Evolutionary conservation across 2,113 vertebrate genomes (phyloP), one percentile per base, ranked within the genome.

Genomic region (Thermophis baileyi): DNA sequence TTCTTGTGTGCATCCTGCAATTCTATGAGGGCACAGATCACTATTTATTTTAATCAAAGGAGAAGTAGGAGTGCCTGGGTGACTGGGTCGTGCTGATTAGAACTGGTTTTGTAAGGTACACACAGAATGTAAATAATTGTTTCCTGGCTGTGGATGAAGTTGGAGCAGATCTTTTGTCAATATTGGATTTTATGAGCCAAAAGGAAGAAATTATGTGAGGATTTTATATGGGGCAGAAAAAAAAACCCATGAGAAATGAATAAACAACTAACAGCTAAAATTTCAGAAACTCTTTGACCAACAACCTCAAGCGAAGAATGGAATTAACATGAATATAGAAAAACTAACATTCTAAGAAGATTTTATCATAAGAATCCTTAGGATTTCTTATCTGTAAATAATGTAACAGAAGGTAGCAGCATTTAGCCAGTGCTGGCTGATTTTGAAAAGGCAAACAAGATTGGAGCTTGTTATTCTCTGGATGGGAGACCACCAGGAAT

Each of bases 141-240:
- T 92, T 92, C 46, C 60, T 74, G 60, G 49, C 60, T 46, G 60
- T 30, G 63, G 47, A 25, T 6, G 35, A 60, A 35, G 30, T 5
- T 89, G 87, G 57, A 88, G 46, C 86, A 30, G 46, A 92, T 51
- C 55, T 49, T 69, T 88, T 92, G 86, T 89, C 87, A 89, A 54
- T 74, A 54, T 47, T 81, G 60, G 87, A 74, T 69, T 49, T 30
- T 81, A 74, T 53, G 60, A 92, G 53, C 60, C 16, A 89, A 92
- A 27, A 92, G 35, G 24, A 85, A 20, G 40, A 92, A 89, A 92
- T 81, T 54, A 54, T 92, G 74, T 89, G 60, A 89, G 91, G 87
- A 89, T 92, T 92, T 89, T 92, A 16, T 81, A 18, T 22, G 35
- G 7, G 74, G n/a, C 5, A 46, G 81, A 30, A 85, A 20, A 35